phyloP scores from a whole-genome alignment of 2,113 vertebrate genomes.

The Centrocercus urophasianus region DNA sequence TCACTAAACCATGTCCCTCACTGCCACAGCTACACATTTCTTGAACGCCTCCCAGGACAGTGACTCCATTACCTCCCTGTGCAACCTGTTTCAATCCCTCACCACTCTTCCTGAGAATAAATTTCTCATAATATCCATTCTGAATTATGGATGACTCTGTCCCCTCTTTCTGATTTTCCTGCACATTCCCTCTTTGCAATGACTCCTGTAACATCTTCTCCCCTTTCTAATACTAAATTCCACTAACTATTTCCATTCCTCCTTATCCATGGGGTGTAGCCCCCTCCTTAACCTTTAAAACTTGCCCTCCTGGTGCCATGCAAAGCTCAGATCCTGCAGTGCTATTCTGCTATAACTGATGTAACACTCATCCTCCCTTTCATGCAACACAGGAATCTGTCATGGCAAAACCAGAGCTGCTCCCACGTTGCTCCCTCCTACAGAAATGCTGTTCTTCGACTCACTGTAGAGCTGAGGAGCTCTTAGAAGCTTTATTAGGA shows the following conservation, averaged over 20 bases:
- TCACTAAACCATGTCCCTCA: too few relatives aligned
- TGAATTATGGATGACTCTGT: not conserved
- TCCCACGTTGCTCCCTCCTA: constrained; percentile 14
- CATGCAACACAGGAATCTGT: not conserved
- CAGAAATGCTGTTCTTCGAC: constrained; percentile 50
- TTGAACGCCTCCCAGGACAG: too few relatives aligned
- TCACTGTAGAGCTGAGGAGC: not conserved
- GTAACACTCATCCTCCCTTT: not conserved
- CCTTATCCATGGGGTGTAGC: not conserved
- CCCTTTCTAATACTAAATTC: not conserved
- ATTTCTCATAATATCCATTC: too few relatives aligned
- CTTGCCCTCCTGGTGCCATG: not conserved
- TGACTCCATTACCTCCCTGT: too few relatives aligned
- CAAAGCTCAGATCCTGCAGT: not conserved
- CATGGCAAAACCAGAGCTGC: not conserved
- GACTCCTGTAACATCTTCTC: not conserved
- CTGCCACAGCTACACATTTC: too few relatives aligned
- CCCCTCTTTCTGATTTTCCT: not conserved
- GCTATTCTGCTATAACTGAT: accelerated
- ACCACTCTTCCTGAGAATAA: too few relatives aligned
- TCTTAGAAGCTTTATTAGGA: not conserved
- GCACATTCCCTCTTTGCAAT: not conserved
- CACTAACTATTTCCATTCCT: not conserved
- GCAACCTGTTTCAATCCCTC: too few relatives aligned
- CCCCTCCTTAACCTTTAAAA: not conserved